phyloP scores from a whole-genome alignment of 2,113 vertebrate species.

The Toxotes jaculatrix region DNA sequence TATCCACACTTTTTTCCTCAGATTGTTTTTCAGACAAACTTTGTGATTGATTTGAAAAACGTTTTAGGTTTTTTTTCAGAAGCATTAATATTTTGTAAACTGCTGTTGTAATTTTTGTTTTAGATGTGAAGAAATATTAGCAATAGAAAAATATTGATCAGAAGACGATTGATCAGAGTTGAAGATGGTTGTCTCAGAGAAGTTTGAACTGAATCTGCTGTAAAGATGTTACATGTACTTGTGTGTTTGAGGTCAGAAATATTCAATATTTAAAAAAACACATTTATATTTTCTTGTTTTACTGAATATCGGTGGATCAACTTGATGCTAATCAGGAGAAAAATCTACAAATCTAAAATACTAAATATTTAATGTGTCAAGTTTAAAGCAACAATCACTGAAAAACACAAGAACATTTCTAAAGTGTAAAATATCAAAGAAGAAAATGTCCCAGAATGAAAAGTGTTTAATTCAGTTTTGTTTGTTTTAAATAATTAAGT shows the following conservation, averaged over 20 bases:
- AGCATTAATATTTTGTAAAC: constrained; percentile 18
- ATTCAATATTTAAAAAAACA: not conserved
- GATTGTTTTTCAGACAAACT: not conserved
- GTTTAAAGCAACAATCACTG: not conserved
- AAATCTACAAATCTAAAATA: not conserved
- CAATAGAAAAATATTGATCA: constrained; percentile 48
- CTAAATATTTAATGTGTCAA: not conserved
- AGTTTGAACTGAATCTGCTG: constrained; percentile 32
- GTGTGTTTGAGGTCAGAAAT: constrained; percentile 17
- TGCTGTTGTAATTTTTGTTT: constrained; percentile 17
- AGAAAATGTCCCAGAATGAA: not conserved
- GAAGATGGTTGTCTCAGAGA: constrained; percentile 26
- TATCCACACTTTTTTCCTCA: not conserved
- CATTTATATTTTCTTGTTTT: not conserved
- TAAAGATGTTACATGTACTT: constrained; percentile 16
- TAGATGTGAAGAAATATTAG: constrained; percentile 46
- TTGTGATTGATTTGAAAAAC: too few species aligned
- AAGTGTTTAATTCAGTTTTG: not conserved
- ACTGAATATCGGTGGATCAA: not conserved
- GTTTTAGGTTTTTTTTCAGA: constrained; percentile 1
- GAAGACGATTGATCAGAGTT: constrained; percentile 14
- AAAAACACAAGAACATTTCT: not conserved
- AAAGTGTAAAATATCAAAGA: not conserved
- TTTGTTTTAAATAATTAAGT: not conserved
- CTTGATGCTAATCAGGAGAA: not conserved